Conservation (phyloP, 2,888 invertebrate species). For the Zaprionus obscuricornis region DNA sequence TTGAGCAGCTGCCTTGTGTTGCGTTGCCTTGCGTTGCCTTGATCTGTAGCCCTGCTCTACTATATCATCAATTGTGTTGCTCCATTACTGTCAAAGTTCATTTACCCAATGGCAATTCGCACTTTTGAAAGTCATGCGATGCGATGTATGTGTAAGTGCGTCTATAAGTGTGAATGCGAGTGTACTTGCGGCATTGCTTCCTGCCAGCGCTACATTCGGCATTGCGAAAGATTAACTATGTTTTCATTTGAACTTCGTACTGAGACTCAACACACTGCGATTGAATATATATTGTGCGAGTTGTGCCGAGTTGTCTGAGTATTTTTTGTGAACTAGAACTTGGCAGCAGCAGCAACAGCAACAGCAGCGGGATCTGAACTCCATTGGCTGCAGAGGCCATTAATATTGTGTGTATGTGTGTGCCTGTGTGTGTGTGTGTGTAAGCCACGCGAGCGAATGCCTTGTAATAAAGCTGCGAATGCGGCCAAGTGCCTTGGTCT, state of each 20-base stretch:
- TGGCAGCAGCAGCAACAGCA: conserved; percentile 2
- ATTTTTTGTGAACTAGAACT: no score
- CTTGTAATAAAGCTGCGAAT: conserved; percentile 53
- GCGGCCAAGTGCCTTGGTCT: conserved; percentile 54
- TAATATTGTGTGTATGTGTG: conserved; percentile 70
- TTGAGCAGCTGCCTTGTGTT: not conserved
- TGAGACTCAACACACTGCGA: conserved; percentile 1
- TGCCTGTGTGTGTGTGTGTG: no score
- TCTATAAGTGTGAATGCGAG: not conserved
- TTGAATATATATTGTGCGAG: no score
- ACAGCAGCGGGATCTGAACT: conserved; percentile 54
- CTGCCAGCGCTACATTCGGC: conserved; percentile 45
- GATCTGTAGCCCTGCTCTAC: no score
- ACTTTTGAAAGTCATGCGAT: conserved; percentile 43
- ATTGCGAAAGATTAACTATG: conserved; percentile 62
- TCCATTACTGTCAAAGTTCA: conserved; percentile 68
- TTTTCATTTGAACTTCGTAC: conserved; percentile 44
- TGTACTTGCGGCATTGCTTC: conserved; percentile 32
- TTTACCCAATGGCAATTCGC: conserved; percentile 57
- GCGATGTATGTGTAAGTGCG: not conserved
- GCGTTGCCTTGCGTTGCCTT: no score
- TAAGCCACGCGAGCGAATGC: conserved; percentile 55
- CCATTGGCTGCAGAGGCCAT: conserved; percentile 71
- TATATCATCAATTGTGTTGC: conserved; percentile 33
- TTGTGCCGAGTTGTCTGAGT: no score